Evolutionary conservation across 2,888 invertebrate genomes (phyloP).

Genomic region (Oscheius sp.): DNA sequence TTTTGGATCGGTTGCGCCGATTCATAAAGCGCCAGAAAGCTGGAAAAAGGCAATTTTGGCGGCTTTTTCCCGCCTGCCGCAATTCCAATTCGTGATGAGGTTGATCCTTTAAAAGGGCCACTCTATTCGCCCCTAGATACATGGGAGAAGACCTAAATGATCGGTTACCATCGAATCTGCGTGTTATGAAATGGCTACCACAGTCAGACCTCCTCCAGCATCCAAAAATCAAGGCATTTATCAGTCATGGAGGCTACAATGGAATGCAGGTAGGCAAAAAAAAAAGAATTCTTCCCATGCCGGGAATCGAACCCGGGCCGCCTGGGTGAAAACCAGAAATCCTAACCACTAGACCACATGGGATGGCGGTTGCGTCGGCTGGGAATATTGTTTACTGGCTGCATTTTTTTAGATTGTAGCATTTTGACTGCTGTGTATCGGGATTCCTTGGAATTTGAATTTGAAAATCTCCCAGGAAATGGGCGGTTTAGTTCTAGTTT

Average conservation of each 20-base stretch:
- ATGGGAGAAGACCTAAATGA: conserved; percentile 28
- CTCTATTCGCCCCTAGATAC: neutral
- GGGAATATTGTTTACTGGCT: no score
- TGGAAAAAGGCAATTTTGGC: conserved; percentile 37
- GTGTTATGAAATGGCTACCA: conserved; percentile 61
- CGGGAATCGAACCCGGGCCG: no score
- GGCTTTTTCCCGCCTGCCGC: conserved; percentile 45
- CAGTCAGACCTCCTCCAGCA: conserved; percentile 75
- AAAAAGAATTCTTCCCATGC: no score
- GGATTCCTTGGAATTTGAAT: no score
- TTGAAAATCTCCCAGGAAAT: no score
- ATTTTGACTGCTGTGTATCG: no score
- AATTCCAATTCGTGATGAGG: conserved; percentile 59
- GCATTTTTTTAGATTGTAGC: no score
- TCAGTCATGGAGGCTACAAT: conserved; percentile 83
- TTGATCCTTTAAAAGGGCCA: neutral
- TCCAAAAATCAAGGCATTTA: conserved; percentile 81
- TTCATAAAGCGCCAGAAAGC: conserved; percentile 33
- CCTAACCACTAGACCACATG: no score
- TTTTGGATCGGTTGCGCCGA: conserved; percentile 47
- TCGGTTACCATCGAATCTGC: conserved; percentile 46
- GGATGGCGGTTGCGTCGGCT: no score
- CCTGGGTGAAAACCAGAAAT: no score
- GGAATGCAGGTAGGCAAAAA: conserved; percentile 78
- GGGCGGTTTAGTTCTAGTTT: no score